Conservation (phyloP, 2,888 invertebrate species). For the Drosophila meridiana region DNA sequence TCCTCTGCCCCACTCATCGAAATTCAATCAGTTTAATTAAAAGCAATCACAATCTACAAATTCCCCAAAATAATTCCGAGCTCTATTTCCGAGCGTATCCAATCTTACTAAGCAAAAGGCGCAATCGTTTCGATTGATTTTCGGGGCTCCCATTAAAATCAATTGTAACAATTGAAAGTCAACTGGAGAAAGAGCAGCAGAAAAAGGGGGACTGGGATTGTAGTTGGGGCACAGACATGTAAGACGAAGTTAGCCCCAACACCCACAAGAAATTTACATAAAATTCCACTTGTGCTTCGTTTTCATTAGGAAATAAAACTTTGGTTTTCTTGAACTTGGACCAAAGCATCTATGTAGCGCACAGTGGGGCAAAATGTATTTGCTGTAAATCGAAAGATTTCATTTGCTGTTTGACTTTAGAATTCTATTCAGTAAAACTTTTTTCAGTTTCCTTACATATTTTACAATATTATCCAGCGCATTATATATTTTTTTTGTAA, state of each 20-base stretch:
- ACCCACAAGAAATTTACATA: conserved; percentile 68
- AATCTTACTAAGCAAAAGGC: conserved; percentile 53
- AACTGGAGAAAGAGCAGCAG: conserved; percentile 10
- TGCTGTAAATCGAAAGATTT: background rate
- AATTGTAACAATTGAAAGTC: conserved; percentile 76
- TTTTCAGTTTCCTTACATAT: background rate
- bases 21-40: conserved; percentile 79
- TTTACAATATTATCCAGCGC: background rate
- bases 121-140: conserved; percentile 74
- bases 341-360: conserved; percentile 16
- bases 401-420: background rate
- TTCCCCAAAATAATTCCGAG: conserved; percentile 38
- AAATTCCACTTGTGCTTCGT: conserved; percentile 70
- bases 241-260: conserved; percentile 3
- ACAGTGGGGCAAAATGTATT: conserved; percentile 31
- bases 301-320: conserved; percentile 37
- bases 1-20: conserved; percentile 22
- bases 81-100: conserved; percentile 49
- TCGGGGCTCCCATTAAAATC: conserved; percentile 48
- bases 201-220: background rate
- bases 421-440: background rate
- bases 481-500: conserved; percentile 3
- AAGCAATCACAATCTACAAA: conserved; percentile 67
- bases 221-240: background rate
- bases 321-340: conserved; percentile 6